Base-by-base conservation (phyloP, 2,113 vertebrate genomes). In the Terrapene triunguis region DNA sequence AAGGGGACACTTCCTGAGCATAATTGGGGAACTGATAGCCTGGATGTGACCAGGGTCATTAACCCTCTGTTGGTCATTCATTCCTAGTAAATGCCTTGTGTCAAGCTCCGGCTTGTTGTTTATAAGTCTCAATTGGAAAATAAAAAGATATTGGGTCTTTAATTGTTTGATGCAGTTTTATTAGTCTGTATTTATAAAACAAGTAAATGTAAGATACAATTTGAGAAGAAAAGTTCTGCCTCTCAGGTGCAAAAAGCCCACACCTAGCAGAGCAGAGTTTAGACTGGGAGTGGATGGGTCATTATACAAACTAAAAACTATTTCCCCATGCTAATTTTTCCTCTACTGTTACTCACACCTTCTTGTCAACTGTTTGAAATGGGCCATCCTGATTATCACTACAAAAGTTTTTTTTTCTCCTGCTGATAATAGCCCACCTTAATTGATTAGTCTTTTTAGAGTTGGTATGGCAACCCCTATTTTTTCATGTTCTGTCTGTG, bases 11-110 rank as follows among this genome's bases (percentile, higher is more conserved):
- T 1, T 72, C 13, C 38, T 44, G 42, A 0, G 32, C 0, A 1
- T 22, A 44, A 42, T 42, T 8, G 0, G 25, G 24, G 4, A 5
- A 32, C 1, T 1, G 47, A 38, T 2, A 0, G 3, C 19, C 84
- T 4, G 48, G 17, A 48, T 2, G 0, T 25, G 8, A 35, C 91
- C 3, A 72, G 80, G 53, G 83, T 69, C 59, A 5, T 65, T 27
- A 0, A 2, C 87, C 2, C 3, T 8, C 48, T 35, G 32, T 32
- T 19, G 48, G 47, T 35, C 79, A 51, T 51, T 48, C 29, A 32
- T n/a, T 85, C 48, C 85, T 2, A 5, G 2, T 12, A 29, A 82
- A 44, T 81, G 5, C 89, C 83, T 79, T 0, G 54, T 42, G 90
- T 82, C 88, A 1, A 3, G 3, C 78, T 47, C 83, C 65, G 54